Base-by-base conservation (phyloP, 1,140 invertebrate species). In the Ceratosolen solmsi region DNA sequence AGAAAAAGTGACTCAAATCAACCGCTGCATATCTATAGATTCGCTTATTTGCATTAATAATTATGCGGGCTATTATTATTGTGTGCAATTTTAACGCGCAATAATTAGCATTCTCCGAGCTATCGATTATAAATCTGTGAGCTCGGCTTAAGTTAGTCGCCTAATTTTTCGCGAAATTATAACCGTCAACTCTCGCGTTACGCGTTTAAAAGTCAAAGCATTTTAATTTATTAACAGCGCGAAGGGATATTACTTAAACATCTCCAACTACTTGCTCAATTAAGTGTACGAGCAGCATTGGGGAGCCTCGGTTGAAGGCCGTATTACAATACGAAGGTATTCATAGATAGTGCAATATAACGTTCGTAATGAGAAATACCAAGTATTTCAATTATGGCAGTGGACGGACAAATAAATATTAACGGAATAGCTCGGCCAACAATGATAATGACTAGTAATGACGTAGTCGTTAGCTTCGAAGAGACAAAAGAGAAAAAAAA, bases 391-490 rank as follows among this genome's bases (percentile, higher is more conserved):
- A 63, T 63, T 63, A 36, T 33, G 3, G 60, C 20, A 8, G 30
- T 33, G 17, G 27, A 15, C 30, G 27, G 15, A 63, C 33, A 33
- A 63, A 63, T 63, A 33, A 63, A 63, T 33, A 70, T 70, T 17
- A 65, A 41, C 9, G 11, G 36, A 41, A 70, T 70, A 70, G 9
- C 33, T 41, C n/a, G 20, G 22, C 7, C 8, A 58, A 17, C 54
- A 41, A 36, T 11, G 38, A 70, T 70, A 70, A 70, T 41, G 5
- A n/a, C 22, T 2, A 11, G 38, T 13, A 38, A 38, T 17, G 58
- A 77, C n/a, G 38, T 22, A 46, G 78, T 72, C 78, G 27, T 33
- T 60, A 73, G 54, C n/a, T 25, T 56, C 3, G 41, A 65, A 41
- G 41, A 8, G n/a, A n/a, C n/a, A n/a, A n/a, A n/a, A n/a, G n/a